A percentile compares a stretch with the other conserved stretches of the same genome.
Conservation (phyloP, 2,888 invertebrate genomes). For the Torymus auratus region DNA sequence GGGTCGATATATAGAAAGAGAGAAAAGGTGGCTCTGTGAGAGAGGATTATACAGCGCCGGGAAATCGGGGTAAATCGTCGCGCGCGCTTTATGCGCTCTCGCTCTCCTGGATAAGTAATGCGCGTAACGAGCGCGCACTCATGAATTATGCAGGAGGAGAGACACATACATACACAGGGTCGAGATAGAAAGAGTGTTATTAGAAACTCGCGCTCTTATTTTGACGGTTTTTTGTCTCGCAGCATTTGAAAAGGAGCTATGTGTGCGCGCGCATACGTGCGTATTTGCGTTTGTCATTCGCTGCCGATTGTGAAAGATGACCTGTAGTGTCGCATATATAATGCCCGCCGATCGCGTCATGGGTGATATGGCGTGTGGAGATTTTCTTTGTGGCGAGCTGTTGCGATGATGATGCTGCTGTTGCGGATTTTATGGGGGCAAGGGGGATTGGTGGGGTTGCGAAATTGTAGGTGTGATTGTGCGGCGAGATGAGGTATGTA, state of each 20-base stretch:
- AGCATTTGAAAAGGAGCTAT: slow-evolving; percentile 10
- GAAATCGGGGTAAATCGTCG: slow-evolving; percentile 28
- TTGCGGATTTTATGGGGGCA: too few relatives aligned
- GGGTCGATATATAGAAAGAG: background rate
- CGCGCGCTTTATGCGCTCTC: slow-evolving; percentile 7
- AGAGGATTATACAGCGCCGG: slow-evolving; percentile 2
- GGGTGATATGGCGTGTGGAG: too few relatives aligned
- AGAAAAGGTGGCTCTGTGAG: background rate
- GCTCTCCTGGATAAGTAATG: slow-evolving; percentile 32
- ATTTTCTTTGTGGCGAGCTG: too few relatives aligned
- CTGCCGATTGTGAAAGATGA: too few relatives aligned
- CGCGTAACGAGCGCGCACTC: slow-evolving; percentile 29
- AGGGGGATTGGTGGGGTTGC: too few relatives aligned
- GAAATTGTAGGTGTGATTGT: too few relatives aligned
- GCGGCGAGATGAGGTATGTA: too few relatives aligned
- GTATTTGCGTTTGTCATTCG: too few relatives aligned
- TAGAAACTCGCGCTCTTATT: slow-evolving; percentile 35
- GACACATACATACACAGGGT: background rate
- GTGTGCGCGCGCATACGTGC: too few relatives aligned
- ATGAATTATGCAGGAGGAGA: slow-evolving; percentile 44
- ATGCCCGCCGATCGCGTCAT: too few relatives aligned
- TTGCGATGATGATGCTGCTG: too few relatives aligned
- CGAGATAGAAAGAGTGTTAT: slow-evolving; percentile 2
- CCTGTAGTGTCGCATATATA: too few relatives aligned
- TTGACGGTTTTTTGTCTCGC: slow-evolving; percentile 24